Evolutionary conservation across 2,797 vertebrate species (phyloP).

Genomic region (Oreochromis mossambicus): DNA sequence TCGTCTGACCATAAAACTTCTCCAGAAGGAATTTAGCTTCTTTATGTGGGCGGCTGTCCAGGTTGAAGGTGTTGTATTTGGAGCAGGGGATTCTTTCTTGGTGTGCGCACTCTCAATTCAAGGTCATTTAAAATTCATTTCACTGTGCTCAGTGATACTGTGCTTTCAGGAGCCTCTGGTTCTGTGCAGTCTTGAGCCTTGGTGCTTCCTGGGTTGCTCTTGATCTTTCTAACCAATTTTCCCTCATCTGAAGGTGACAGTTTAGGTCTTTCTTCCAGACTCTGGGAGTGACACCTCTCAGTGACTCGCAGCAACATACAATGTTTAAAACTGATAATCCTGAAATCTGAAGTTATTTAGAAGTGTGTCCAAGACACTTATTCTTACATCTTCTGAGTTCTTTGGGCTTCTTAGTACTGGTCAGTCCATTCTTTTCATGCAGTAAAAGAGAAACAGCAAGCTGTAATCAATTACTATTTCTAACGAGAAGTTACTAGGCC

Average conservation of each 20-base stretch:
- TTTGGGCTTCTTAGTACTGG: neutral
- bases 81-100: neutral
- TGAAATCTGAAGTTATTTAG: neutral
- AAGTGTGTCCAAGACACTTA: rapidly evolving
- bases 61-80: neutral
- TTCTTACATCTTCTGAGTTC: neutral
- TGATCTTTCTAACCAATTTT: neutral
- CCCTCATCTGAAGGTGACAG: neutral
- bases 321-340: rapidly evolving
- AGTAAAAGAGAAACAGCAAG: neutral
- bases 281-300: neutral
- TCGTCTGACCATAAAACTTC: rapidly evolving
- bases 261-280: neutral
- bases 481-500: neutral
- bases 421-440: neutral
- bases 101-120: neutral
- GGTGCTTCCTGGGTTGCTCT: neutral
- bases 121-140: neutral
- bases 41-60: neutral
- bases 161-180: neutral
- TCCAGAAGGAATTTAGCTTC: too few species aligned
- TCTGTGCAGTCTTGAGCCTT: neutral
- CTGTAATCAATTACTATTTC: rapidly evolving
- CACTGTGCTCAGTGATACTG: neutral
- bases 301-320: neutral